Evolutionary conservation across 2,888 invertebrate species (phyloP).

Genomic region (Blastobasis lacticolella): DNA sequence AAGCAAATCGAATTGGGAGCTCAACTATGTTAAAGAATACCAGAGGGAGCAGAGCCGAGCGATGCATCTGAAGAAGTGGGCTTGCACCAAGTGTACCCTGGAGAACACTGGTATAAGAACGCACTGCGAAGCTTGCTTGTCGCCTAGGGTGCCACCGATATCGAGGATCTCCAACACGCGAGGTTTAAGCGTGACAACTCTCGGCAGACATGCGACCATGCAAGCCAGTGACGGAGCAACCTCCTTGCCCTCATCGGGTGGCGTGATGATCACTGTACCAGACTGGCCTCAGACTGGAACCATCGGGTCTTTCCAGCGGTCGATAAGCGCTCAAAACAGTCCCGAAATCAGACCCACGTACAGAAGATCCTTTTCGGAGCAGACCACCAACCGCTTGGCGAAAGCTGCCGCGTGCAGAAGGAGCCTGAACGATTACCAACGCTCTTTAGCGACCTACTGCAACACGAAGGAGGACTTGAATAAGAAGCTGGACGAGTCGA

Average conservation of each 20-base stretch:
- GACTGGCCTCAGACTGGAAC: conserved; percentile 71
- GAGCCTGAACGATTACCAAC: conserved; percentile 64
- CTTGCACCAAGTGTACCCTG: conserved; percentile 83
- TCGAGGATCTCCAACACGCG: conserved; percentile 54
- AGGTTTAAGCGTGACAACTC: conserved; percentile 61
- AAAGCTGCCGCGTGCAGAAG: conserved; percentile 65
- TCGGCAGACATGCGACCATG: conserved; percentile 56
- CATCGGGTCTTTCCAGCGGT: conserved; percentile 45
- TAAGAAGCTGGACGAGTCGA: conserved; percentile 56
- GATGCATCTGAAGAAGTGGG: conserved; percentile 75
- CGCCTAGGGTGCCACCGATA: conserved; percentile 71
- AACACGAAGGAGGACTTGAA: conserved; percentile 34
- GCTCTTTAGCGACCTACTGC: conserved; percentile 52
- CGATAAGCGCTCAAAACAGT: conserved; percentile 61
- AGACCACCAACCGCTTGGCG: conserved; percentile 52
- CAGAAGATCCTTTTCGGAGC: conserved; percentile 63
- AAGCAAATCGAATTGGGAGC: conserved; percentile 65
- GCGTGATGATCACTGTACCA: conserved; percentile 77
- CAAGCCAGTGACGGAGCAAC: conserved; percentile 53
- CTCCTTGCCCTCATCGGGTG: conserved; percentile 66
- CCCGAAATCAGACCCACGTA: conserved; percentile 65
- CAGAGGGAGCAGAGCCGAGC: conserved; percentile 59
- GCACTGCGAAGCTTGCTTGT: conserved; percentile 84
- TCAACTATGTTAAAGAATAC: conserved; percentile 64
- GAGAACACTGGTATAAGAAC: conserved; percentile 79